Conservation (phyloP, 2,888 invertebrate genomes). For the Hyles lineata region DNA sequence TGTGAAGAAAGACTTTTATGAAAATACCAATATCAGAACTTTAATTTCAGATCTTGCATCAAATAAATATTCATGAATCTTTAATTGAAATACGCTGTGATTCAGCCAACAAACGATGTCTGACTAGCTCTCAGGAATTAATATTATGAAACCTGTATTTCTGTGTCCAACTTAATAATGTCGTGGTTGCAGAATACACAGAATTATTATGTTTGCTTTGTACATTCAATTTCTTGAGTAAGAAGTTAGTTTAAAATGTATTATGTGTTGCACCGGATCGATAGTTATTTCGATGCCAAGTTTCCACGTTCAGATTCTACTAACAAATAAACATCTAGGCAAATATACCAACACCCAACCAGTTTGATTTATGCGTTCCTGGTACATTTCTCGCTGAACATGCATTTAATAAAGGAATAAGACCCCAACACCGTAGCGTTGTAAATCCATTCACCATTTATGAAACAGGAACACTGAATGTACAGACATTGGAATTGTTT, state of each 20-base stretch:
- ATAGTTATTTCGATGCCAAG: constrained; percentile 21
- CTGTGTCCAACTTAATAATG: background rate
- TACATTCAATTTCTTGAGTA: background rate
- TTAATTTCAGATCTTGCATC: too few relatives aligned
- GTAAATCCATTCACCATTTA: background rate
- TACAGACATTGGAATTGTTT: background rate
- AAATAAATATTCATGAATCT: too few relatives aligned
- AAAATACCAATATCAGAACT: too few relatives aligned
- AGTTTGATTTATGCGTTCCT: constrained; percentile 13
- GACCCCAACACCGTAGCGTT: background rate
- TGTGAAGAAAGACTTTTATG: too few relatives aligned
- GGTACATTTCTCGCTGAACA: constrained; percentile 1
- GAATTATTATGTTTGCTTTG: background rate
- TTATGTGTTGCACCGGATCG: background rate
- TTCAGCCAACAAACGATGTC: background rate
- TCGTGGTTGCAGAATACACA: background rate
- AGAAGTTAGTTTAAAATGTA: constrained; percentile 4
- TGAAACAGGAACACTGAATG: background rate
- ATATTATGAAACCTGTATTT: background rate
- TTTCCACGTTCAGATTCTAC: constrained; percentile 13
- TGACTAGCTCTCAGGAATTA: background rate
- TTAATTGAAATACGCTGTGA: too few relatives aligned
- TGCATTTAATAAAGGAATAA: constrained; percentile 14
- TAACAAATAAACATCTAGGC: constrained; percentile 22
- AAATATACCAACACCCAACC: constrained; percentile 5